These are phyloP conservation scores for Aphelinus certus DNA, from an alignment of 1,140 invertebrate species.

Conservation along the genomic window DNA sequence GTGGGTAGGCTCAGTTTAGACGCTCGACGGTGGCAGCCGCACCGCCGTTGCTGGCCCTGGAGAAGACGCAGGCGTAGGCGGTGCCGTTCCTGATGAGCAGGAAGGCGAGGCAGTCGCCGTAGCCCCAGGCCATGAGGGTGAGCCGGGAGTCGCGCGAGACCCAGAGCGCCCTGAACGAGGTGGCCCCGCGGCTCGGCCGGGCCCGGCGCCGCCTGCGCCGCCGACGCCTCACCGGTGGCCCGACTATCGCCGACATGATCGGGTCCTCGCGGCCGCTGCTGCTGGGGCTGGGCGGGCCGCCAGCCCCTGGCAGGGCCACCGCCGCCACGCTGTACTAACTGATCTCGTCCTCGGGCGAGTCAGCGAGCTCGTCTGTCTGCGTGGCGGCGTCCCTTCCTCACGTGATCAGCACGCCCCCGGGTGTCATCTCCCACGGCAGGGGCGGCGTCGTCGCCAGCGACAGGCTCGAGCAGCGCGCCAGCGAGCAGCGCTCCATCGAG, in stretches of 20 bases:
- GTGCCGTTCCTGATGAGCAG: conserved; percentile 14
- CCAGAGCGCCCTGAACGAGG: conserved; percentile 3
- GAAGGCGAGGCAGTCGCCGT: conserved; percentile 20
- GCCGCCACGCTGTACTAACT: conserved; percentile 66
- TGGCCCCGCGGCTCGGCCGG: background rate
- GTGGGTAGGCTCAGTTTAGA: background rate
- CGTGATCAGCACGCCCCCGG: conserved; percentile 53
- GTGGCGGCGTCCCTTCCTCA: conserved; percentile 63
- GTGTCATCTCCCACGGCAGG: conserved; percentile 60
- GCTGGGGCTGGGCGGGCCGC: background rate
- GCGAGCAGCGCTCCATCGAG: conserved; percentile 61
- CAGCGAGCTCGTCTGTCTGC: conserved; percentile 57
- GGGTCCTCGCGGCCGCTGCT: conserved; percentile 1
- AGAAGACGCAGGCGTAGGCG: conserved; percentile 24
- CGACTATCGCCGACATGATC: conserved; percentile 8
- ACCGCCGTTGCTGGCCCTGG: background rate
- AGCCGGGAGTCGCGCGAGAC: background rate
- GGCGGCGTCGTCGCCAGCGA: conserved; percentile 58
- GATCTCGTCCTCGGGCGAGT: conserved; percentile 49
- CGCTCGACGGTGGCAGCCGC: conserved; percentile 12
- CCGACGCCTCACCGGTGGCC: background rate
- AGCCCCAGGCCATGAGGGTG: background rate
- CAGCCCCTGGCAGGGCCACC: conserved; percentile 29
- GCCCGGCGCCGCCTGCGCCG: background rate
- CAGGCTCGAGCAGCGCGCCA: conserved; percentile 60